Percentiles rank a stretch among this genome's conserved stretches.
Evolutionary conservation across 2,797 vertebrate genomes (phyloP).

Genomic region (Varecia variegata): DNA sequence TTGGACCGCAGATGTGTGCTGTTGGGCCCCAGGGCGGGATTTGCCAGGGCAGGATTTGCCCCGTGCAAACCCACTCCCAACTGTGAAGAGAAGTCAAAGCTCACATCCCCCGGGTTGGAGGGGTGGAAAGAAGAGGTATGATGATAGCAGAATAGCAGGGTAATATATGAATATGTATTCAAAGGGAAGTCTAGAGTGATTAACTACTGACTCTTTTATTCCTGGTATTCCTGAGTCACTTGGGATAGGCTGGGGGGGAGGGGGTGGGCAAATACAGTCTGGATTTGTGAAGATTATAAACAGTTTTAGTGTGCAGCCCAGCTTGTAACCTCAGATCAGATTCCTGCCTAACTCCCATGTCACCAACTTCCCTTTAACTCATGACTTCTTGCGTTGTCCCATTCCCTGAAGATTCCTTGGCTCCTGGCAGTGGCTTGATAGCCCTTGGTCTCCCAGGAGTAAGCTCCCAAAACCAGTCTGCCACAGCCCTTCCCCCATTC

Average conservation of each 20-base stretch:
- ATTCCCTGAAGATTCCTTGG: background rate
- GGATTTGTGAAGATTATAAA: background rate
- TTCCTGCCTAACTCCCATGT: background rate
- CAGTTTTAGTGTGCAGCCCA: background rate
- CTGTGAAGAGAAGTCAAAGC: background rate
- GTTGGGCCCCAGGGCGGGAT: background rate
- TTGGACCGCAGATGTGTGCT: background rate
- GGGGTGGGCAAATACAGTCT: background rate
- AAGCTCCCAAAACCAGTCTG: background rate
- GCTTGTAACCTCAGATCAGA: background rate
- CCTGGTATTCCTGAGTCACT: conserved; percentile 2
- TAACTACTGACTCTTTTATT: background rate
- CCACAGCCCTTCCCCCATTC: background rate
- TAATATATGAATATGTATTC: background rate
- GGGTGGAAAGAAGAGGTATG: background rate
- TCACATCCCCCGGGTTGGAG: background rate
- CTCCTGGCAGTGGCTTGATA: background rate
- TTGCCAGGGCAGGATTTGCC: background rate
- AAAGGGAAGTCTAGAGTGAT: background rate
- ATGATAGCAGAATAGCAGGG: background rate
- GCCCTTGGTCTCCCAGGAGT: background rate
- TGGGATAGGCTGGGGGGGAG: background rate
- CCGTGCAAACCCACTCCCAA: background rate
- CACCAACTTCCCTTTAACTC: background rate
- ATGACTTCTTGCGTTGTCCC: background rate